Evolutionary conservation across 2,888 invertebrate genomes (phyloP).

Genomic region (Cosmia trapezina): DNA sequence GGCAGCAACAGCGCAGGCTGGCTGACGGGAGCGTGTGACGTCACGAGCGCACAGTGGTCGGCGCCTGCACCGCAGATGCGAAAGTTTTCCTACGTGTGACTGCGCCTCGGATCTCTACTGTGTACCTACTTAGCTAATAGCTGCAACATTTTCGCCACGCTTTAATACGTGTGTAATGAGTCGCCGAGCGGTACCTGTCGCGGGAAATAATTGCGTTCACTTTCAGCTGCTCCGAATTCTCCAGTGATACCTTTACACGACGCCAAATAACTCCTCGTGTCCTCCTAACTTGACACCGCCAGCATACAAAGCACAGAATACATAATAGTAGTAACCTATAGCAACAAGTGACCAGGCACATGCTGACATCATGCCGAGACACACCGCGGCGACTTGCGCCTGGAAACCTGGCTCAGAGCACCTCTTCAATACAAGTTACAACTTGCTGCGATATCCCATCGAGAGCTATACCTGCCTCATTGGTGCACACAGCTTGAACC

Average conservation of each 20-base stretch:
- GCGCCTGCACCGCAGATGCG: slow-evolving; percentile 7
- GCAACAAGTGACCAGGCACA: neutral
- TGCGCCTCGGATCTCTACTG: neutral
- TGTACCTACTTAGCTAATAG: slow-evolving; percentile 21
- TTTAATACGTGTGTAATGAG: slow-evolving; percentile 55
- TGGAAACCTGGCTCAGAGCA: neutral
- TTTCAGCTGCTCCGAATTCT: neutral
- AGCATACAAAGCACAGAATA: too few species aligned
- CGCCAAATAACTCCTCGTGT: neutral
- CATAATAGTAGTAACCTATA: neutral
- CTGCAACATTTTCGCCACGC: slow-evolving; percentile 43
- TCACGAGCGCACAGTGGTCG: too few species aligned
- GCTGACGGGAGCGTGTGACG: too few species aligned
- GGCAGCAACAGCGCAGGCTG: too few species aligned
- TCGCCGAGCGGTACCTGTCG: slow-evolving; percentile 13
- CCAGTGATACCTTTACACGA: too few species aligned
- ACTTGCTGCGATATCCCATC: too few species aligned
- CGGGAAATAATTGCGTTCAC: slow-evolving; percentile 8
- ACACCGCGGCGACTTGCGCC: neutral
- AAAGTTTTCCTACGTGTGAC: slow-evolving; percentile 6
- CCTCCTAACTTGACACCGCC: neutral
- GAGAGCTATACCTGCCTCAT: too few species aligned
- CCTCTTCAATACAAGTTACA: too few species aligned
- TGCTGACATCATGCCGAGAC: neutral
- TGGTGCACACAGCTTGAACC: too few species aligned